phyloP scores from a whole-genome alignment of 2,113 vertebrate genomes.

The Merops nubicus region DNA sequence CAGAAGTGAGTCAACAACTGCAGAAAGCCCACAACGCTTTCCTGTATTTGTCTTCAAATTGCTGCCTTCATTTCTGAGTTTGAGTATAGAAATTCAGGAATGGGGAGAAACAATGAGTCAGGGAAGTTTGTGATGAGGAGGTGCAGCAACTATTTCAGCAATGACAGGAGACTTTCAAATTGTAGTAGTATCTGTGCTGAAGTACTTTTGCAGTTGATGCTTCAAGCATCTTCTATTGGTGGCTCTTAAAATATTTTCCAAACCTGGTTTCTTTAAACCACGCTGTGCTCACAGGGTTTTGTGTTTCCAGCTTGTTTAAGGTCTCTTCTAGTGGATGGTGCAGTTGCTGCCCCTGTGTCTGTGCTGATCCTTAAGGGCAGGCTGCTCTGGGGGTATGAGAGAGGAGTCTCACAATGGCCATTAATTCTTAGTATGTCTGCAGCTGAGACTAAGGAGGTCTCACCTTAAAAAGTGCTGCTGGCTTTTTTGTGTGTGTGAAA shows the following conservation, averaged over 20 bases:
- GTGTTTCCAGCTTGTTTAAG: accelerated
- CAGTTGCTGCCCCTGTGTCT: neutral
- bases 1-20: slow-evolving; percentile 15
- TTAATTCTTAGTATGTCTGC: neutral
- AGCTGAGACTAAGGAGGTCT: neutral
- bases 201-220: neutral
- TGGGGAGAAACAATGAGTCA: neutral
- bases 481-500: neutral
- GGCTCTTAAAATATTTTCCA: neutral
- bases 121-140: neutral
- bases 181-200: neutral
- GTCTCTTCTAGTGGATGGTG: neutral
- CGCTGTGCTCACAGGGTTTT: neutral
- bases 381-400: neutral
- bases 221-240: neutral
- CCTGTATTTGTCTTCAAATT: slow-evolving; percentile 3
- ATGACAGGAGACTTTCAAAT: neutral
- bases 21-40: neutral
- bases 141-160: neutral
- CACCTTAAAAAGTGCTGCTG: neutral
- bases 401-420: neutral
- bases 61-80: neutral
- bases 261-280: neutral
- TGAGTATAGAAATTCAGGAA: neutral
- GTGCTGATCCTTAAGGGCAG: neutral